Evolutionary conservation across 2,888 invertebrate genomes (phyloP), one percentile per base, ranked within the genome.

Genomic region (Epinotia nisella): DNA sequence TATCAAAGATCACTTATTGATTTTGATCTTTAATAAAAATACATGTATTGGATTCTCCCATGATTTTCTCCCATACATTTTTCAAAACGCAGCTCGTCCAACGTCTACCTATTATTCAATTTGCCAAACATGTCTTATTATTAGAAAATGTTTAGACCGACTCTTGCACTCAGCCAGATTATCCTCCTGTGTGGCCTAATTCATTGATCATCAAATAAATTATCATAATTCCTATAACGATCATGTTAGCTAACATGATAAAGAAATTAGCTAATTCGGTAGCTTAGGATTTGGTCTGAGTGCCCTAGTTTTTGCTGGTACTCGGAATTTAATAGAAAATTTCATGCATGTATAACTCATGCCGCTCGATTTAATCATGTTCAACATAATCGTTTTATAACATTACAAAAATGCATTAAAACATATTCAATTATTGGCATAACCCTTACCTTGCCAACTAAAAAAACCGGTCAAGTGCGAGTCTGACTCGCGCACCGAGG

Each of bases 161-260:
- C 55, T 60, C 53, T 21, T 53, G 58, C 64, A 39, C 64, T 39
- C 55, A 45, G 51, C n/a, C 66, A 66, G 73, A 73, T 73, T 73
- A 73, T 73, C 68, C 24, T 9, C 24, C 51, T 85, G 85, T 85
- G 85, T 83, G 85, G 85, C 39, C 83, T 68, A 69, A 80, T 79
- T 76, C 73, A 76, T 74, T 79, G 80, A 80, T 80, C 75, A 75
- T 79, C 77, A 77, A 58, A 62, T 70, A 72, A 75, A 84, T 83
- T 83, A 79, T 74, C 83, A 81, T 81, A 78, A 85, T 84, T 77
- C 77, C 71, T 78, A 81, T 80, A 76, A 72, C 66, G 51, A 71
- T 62, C 65, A 69, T 79, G 77, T 78, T 82, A 78, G 79, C 80
- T 78, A 82, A 78, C 75, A 76, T 78, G 78, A 79, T 79, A 78